These are phyloP conservation scores for Penaeus vannamei DNA, from an alignment of 1,140 invertebrate species.

Conservation along the genomic window DNA sequence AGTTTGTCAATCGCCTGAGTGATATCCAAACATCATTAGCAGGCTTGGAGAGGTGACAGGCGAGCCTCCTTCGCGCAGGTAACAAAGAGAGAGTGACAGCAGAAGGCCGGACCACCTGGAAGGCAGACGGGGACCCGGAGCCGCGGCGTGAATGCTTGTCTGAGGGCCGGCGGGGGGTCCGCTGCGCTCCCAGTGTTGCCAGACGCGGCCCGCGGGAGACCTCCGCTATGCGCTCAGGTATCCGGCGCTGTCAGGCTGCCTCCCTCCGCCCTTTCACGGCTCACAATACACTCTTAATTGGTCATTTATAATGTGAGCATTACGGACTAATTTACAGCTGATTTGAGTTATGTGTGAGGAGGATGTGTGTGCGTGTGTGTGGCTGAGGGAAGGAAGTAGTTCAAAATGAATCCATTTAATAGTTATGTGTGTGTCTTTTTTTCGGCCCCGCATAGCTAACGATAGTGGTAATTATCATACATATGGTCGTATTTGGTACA, in stretches of 20 bases:
- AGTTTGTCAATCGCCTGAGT: slow-evolving; percentile 60
- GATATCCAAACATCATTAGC: slow-evolving; percentile 65
- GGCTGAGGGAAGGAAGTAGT: too few relatives aligned
- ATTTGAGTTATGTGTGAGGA: too few relatives aligned
- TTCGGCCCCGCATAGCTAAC: too few relatives aligned
- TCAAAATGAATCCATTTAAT: too few relatives aligned
- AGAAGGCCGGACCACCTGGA: slow-evolving; percentile 63
- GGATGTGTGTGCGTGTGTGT: too few relatives aligned
- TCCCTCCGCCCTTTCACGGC: neutral
- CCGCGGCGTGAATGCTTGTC: slow-evolving; percentile 61
- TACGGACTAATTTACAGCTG: too few relatives aligned
- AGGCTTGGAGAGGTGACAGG: slow-evolving; percentile 58
- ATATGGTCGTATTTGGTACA: too few relatives aligned
- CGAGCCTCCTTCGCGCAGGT: slow-evolving; percentile 45
- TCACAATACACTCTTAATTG: too few relatives aligned
- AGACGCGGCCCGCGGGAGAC: neutral
- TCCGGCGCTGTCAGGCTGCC: neutral
- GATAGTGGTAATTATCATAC: too few relatives aligned
- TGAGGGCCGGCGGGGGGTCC: slow-evolving; percentile 22
- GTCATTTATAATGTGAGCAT: too few relatives aligned
- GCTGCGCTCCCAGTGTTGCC: slow-evolving; percentile 25
- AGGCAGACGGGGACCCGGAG: slow-evolving; percentile 31
- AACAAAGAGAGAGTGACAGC: slow-evolving; percentile 62
- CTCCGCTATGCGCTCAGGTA: neutral
- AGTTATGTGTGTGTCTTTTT: too few relatives aligned